Evolutionary conservation across 1,140 invertebrate genomes (phyloP).

Genomic region (Oryctes rhinoceros): DNA sequence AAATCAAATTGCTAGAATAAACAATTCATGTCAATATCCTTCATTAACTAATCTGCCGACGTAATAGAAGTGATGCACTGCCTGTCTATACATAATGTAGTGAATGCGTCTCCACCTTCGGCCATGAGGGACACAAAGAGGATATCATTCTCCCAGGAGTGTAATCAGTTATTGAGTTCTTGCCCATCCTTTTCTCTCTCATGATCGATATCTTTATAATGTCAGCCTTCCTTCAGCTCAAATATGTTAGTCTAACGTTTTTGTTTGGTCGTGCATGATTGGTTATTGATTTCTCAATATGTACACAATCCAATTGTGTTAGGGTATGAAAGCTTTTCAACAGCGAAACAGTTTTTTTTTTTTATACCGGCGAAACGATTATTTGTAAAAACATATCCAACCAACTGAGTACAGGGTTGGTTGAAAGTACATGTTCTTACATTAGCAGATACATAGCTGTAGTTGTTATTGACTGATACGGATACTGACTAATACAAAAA

Average conservation of each 20-base stretch:
- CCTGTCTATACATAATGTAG: slow-evolving; percentile 24
- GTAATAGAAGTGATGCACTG: not conserved
- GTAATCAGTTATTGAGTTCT: slow-evolving; percentile 43
- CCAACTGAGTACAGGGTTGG: too few species aligned
- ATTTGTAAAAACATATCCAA: too few species aligned
- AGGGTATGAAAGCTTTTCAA: not conserved
- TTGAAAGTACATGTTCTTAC: too few species aligned
- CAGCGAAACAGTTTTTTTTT: not conserved
- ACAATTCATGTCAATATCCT: slow-evolving; percentile 3
- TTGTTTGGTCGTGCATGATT: not conserved
- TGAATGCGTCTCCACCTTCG: slow-evolving; percentile 13
- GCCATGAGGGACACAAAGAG: slow-evolving; percentile 6
- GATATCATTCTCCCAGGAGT: slow-evolving; percentile 40
- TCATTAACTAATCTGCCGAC: slow-evolving; percentile 28
- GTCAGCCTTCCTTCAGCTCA: slow-evolving; percentile 12
- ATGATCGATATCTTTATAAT: slow-evolving; percentile 46
- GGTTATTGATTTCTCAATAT: slow-evolving; percentile 6
- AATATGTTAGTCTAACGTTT: slow-evolving; percentile 6
- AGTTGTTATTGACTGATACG: too few species aligned
- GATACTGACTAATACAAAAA: too few species aligned
- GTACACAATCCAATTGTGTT: not conserved
- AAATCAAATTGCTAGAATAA: not conserved
- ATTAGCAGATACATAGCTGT: too few species aligned
- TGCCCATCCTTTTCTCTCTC: slow-evolving; percentile 31
- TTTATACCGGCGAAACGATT: too few species aligned